Evolutionary conservation across 1,140 invertebrate genomes (phyloP), one percentile per base, ranked within the genome.

Genomic region (Drosophila funebris): DNA sequence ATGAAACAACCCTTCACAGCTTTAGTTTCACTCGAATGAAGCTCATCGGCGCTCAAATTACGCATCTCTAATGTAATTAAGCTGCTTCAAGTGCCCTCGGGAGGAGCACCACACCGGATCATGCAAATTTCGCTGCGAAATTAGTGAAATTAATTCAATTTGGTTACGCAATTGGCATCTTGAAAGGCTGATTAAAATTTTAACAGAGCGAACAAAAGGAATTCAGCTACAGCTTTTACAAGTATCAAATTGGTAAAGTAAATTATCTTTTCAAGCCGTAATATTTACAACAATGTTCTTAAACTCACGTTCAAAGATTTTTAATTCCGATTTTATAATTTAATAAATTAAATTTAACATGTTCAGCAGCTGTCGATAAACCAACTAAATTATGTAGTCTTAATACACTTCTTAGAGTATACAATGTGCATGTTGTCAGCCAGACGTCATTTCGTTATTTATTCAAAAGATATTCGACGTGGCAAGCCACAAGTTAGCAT

Each of bases 21-120:
- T 27, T 36, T 50, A 63, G 50, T 2, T 4, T 6, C 20, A 6
- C 36, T 46, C 63, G 48, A 24, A 54, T 57, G 6, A 27, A 33
- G 66, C 11, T 63, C 24, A 24, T 54, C 44, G 44, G 58, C 13
- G 39, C 20, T 72, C 63, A 78, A 82, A 88, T 76, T 87, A 70
- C 82, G 82, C 82, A 85, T 85, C 82, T 68, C 63, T 87, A 87
- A 81, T 87, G 74, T 87, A 87, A 87, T 88, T 80, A 78, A 68
- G 48, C 9, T 13, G 13, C 14, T 57, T n/a, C 14, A 58, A 56
- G 13, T 14, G 39, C 6, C 31, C 57, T 29, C 31, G 22, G 29
- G 20, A 36, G 37, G 61, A 11, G 43, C 14, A 11, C 16, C 14
- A 4, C 48, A 31, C 18, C 11, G 37, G 52, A 50, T 67, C 63